Evolutionary conservation across 2,113 vertebrate genomes (phyloP).

Genomic region (Sebastes fasciatus): DNA sequence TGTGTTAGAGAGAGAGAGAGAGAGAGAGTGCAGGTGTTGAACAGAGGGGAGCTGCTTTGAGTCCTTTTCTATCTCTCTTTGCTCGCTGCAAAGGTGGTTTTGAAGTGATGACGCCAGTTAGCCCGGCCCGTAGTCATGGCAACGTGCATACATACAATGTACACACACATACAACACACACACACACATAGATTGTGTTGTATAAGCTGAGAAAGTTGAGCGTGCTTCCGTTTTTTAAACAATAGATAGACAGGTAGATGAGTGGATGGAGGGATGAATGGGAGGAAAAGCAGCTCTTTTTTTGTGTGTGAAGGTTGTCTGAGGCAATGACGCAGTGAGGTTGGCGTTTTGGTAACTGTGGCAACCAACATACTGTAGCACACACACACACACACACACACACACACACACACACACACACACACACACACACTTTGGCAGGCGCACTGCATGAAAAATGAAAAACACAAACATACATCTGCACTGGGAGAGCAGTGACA

Average conservation of each 20-base stretch:
- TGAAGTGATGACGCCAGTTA: constrained; percentile 77
- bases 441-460: constrained; percentile 32
- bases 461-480: constrained; percentile 61
- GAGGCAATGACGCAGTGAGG: constrained; percentile 77
- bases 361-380: constrained; percentile 69
- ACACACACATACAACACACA: constrained; percentile 42
- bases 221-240: constrained; percentile 49
- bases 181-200: constrained; percentile 15
- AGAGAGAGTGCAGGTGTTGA: constrained; percentile 53
- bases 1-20: background rate
- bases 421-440: constrained; percentile 22
- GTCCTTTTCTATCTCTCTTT: constrained; percentile 63
- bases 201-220: constrained; percentile 31
- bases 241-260: constrained; percentile 51
- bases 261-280: constrained; percentile 58
- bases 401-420: constrained; percentile 25
- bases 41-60: constrained; percentile 58
- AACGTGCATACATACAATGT: constrained; percentile 70
- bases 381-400: constrained; percentile 17
- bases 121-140: constrained; percentile 67
- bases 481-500: constrained; percentile 54
- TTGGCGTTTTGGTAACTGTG: constrained; percentile 81
- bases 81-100: constrained; percentile 78
- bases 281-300: constrained; percentile 53
- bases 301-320: constrained; percentile 69